These are phyloP conservation scores for Amblyjoppa proteus DNA, from an alignment of 2,888 invertebrate species.

Conservation along the genomic window DNA sequence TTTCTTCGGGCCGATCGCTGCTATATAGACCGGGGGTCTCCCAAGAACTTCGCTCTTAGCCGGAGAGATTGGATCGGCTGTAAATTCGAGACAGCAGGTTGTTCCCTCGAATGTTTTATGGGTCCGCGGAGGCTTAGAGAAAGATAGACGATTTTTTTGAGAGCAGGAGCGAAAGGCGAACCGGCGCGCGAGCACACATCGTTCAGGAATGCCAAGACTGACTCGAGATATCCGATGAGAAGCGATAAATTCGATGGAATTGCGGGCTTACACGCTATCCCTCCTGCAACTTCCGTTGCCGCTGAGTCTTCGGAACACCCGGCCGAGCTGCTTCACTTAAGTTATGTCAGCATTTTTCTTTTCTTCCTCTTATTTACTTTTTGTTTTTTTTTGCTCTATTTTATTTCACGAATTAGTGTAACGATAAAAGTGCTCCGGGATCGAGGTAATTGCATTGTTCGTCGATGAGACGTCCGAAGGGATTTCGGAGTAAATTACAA, in stretches of 20 bases:
- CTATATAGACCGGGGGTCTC: conserved; percentile 17
- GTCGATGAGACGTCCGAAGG: not conserved
- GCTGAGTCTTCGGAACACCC: conserved; percentile 68
- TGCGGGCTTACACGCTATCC: conserved; percentile 30
- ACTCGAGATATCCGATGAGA: conserved; percentile 60
- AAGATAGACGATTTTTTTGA: conserved; percentile 33
- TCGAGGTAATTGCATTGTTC: not conserved
- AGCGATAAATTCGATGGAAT: conserved; percentile 64
- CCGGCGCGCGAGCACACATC: conserved; percentile 53
- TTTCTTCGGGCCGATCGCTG: conserved; percentile 36
- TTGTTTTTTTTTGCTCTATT: too few species aligned
- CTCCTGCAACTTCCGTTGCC: conserved; percentile 57
- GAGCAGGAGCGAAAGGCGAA: conserved; percentile 33
- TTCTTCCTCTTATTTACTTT: not conserved
- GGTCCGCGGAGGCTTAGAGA: conserved; percentile 70
- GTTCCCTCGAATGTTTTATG: conserved; percentile 76
- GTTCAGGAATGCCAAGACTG: conserved; percentile 53
- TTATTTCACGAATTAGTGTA: not conserved
- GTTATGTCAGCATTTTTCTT: not conserved
- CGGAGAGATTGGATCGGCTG: conserved; percentile 75
- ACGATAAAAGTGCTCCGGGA: not conserved
- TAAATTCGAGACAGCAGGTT: conserved; percentile 77
- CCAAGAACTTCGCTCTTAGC: not conserved
- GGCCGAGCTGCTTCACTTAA: conserved; percentile 16
- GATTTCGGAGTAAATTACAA: not conserved